Evolutionary conservation across 2,797 vertebrate genomes (phyloP).

Genomic region (Typhlichthys eigenmanni): DNA sequence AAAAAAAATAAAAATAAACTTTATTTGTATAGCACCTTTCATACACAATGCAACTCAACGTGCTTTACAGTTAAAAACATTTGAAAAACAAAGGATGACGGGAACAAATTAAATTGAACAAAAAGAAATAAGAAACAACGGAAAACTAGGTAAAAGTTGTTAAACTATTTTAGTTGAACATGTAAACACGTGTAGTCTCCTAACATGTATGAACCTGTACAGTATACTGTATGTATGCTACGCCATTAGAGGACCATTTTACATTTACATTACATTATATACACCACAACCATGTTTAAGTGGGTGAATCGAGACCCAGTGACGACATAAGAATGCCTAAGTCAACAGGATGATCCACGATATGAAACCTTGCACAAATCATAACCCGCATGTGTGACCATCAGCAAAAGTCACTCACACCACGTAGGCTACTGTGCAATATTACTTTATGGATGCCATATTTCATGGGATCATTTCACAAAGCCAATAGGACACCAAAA

Average conservation of each 20-base stretch:
- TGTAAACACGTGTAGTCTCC: slow-evolving; percentile 73
- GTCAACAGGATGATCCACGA: slow-evolving; percentile 25
- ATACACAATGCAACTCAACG: too few relatives aligned
- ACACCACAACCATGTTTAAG: slow-evolving; percentile 1
- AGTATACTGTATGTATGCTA: not conserved
- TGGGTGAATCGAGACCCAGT: slow-evolving; percentile 3
- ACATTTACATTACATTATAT: not conserved
- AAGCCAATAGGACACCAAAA: slow-evolving; percentile 57
- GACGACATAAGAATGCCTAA: slow-evolving; percentile 17
- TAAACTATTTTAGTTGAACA: slow-evolving; percentile 65
- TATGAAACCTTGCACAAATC: slow-evolving; percentile 16
- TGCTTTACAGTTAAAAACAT: too few relatives aligned
- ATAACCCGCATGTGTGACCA: slow-evolving; percentile 8
- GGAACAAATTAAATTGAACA: too few relatives aligned
- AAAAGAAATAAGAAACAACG: too few relatives aligned
- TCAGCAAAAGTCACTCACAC: slow-evolving; percentile 14
- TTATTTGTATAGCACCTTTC: too few relatives aligned
- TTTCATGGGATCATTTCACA: slow-evolving; percentile 34
- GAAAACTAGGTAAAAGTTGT: too few relatives aligned
- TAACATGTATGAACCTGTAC: slow-evolving; percentile 34
- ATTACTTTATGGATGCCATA: slow-evolving; percentile 43
- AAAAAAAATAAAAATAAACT: too few relatives aligned
- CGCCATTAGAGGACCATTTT: not conserved
- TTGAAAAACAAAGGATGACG: too few relatives aligned
- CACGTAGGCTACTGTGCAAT: not conserved